A percentile compares a stretch with the other conserved stretches of the same genome.
phyloP scores from a whole-genome alignment of 2,113 vertebrate genomes.

The Prietella phreatophila region DNA sequence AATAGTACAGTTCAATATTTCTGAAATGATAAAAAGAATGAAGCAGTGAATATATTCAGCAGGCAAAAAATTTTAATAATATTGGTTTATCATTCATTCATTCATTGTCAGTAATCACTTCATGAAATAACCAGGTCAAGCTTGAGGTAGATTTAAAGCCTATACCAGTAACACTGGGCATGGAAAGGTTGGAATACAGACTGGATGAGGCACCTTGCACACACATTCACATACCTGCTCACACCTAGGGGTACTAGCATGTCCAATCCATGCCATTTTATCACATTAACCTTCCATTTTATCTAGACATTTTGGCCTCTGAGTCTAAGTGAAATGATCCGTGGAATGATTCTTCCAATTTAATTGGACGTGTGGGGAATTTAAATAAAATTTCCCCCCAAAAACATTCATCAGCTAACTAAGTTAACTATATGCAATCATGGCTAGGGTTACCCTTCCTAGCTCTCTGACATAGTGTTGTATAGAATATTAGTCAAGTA shows the following conservation, averaged over 20 bases:
- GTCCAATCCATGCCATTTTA: not conserved
- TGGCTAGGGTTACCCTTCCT: too few relatives aligned
- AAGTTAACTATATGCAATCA: too few relatives aligned
- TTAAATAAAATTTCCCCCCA: too few relatives aligned
- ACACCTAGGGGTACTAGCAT: not conserved
- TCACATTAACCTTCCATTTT: not conserved
- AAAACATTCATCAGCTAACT: too few relatives aligned
- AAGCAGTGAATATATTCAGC: not conserved
- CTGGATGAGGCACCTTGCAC: not conserved
- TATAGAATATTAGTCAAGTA: too few relatives aligned
- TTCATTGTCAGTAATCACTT: not conserved
- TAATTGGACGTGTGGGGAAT: too few relatives aligned
- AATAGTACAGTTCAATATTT: not conserved
- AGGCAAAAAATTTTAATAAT: not conserved
- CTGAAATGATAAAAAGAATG: not conserved
- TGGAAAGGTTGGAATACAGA: too few relatives aligned
- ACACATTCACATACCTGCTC: constrained; percentile 8
- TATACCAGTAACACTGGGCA: not conserved
- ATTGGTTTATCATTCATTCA: not conserved
- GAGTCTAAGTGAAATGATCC: not conserved
- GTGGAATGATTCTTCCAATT: too few relatives aligned
- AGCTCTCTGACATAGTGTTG: too few relatives aligned
- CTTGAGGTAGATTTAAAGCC: not conserved
- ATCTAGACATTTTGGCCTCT: not conserved
- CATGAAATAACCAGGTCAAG: not conserved